phyloP scores from a whole-genome alignment of 2,888 invertebrate genomes.

The Stramonita haemastoma region DNA sequence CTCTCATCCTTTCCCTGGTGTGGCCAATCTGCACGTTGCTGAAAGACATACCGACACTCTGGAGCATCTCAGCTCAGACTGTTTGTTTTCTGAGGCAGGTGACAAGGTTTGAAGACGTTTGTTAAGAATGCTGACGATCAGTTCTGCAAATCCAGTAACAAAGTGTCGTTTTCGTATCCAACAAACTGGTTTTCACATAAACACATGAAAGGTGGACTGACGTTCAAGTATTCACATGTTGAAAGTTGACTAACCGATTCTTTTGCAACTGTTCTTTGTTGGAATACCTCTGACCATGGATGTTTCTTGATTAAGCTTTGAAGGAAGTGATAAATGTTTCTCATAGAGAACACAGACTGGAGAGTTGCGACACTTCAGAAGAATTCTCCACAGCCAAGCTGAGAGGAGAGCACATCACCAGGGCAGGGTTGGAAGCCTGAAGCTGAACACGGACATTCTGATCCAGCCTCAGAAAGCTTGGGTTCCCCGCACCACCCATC shows the following conservation, averaged over 20 bases:
- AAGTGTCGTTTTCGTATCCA: constrained; percentile 34
- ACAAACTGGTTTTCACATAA: constrained; percentile 35
- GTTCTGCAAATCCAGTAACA: constrained; percentile 35
- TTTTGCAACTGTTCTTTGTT: neutral
- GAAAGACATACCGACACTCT: constrained; percentile 36
- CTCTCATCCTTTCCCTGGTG: neutral
- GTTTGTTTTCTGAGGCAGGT: neutral
- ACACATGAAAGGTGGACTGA: constrained; percentile 37
- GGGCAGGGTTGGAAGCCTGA: constrained; percentile 33
- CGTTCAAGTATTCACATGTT: constrained; percentile 22
- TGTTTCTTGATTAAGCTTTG: neutral
- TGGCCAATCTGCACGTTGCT: constrained; percentile 30
- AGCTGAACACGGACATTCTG: constrained; percentile 19
- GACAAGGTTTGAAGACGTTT: neutral
- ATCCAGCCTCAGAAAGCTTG: constrained; percentile 21
- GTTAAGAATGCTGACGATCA: constrained; percentile 29
- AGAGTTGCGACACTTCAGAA: neutral
- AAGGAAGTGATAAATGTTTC: neutral
- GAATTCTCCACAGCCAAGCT: neutral
- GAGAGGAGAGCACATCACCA: constrained; percentile 1
- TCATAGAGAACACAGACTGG: constrained; percentile 21
- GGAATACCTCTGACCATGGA: neutral
- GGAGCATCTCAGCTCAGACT: neutral
- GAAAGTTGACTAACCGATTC: neutral
- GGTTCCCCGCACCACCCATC: constrained; percentile 38